Evolutionary conservation across 2,797 vertebrate genomes (phyloP), one percentile per base, ranked within the genome.

Genomic region (Austrolebias charrua): DNA sequence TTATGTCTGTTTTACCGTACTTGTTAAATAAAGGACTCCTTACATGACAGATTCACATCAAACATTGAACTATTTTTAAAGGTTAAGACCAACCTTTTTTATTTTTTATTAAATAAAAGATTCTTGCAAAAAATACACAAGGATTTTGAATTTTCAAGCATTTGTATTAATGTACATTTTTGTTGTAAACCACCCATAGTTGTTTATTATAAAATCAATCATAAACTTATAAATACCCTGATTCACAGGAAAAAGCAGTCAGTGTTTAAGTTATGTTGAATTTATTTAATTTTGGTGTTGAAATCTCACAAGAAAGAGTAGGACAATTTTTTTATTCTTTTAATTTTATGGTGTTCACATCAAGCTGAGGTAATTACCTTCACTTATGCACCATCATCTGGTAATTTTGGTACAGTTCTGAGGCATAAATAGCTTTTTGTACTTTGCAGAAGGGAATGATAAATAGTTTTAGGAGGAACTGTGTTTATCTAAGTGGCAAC

Each of bases 1-100:
- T 69, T 54, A 19, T 43, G 38, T 18, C 63, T 62, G 45, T 18
- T 63, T 43, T 15, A 67, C 19, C 72, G 66, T 76, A 63, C 67
- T 68, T 54, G 8, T 7, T 65, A 69, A 67, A 46, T 49, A 67
- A 16, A 40, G 38, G 40, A 16, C 19, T 6, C 20, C 38, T 40
- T 12, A 14, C 33, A 6, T 33, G 9, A 33, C 6, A 33, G 31
- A 33, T 33, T 9, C 9, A 33, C 31, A 60, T 74, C 16, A 75
- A 56, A 1, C 50, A 40, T 59, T 45, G 71, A 55, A 66, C 16
- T 24, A 31, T 58, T 61, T 44, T 42, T n/a, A 56, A n/a, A 42
- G 46, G 43, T 12, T 42, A 19, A 65, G 24, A 24, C 24, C 24
- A 24, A 24, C 1, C 2, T 24, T 24, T 24, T 24, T 24, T 2